Evolutionary conservation across 2,797 vertebrate genomes (phyloP).

Genomic region (Gallirallus australis): DNA sequence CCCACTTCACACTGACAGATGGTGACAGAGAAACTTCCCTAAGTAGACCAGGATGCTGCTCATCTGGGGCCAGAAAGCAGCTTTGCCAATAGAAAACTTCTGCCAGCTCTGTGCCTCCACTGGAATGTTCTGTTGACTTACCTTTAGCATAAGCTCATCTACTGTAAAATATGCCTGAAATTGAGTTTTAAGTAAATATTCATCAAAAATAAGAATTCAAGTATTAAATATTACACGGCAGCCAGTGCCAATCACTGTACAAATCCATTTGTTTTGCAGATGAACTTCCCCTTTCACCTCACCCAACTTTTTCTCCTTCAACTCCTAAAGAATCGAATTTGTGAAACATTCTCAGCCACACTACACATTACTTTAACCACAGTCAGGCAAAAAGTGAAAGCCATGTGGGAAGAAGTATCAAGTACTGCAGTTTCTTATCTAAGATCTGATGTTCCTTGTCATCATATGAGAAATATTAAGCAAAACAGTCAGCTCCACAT

Average conservation of each 20-base stretch:
- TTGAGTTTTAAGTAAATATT: not conserved
- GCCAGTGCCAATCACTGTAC: not conserved
- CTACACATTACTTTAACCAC: not conserved
- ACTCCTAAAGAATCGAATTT: not conserved
- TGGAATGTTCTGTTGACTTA: slow-evolving; percentile 33
- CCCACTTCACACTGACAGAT: not conserved
- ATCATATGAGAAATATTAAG: not conserved
- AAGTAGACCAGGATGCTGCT: not conserved
- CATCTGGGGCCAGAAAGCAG: not conserved
- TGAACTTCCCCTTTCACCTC: not conserved
- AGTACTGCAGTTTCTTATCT: not conserved
- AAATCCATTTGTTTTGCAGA: not conserved
- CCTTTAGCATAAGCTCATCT: slow-evolving; percentile 4
- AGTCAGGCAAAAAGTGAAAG: not conserved
- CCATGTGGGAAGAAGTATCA: not conserved
- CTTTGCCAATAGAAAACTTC: not conserved
- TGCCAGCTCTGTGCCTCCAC: not conserved
- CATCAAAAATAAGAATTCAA: not conserved
- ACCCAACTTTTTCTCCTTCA: not conserved
- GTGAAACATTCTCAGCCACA: not conserved
- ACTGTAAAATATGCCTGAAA: slow-evolving; percentile 1
- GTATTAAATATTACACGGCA: not conserved
- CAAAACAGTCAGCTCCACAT: not conserved
- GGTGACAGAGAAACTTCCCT: slow-evolving; percentile 23
- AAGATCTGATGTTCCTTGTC: not conserved